phyloP scores from a whole-genome alignment of 2,888 invertebrate genomes.

The Microplitis manilae region DNA sequence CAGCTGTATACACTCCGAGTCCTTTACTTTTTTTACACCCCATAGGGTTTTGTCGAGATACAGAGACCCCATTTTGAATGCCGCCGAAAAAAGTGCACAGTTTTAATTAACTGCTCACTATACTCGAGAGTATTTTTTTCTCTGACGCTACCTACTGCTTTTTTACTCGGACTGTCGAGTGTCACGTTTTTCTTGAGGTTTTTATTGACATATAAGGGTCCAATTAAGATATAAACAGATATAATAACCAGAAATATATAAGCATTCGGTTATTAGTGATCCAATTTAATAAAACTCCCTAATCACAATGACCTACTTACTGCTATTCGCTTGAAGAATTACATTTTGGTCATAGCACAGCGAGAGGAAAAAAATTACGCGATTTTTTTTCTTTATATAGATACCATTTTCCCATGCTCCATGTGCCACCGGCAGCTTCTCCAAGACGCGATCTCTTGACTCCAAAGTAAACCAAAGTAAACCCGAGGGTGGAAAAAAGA shows the following conservation, averaged over 20 bases:
- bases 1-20: not conserved
- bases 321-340: conserved; percentile 7
- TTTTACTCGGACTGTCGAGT: not conserved
- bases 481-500: conserved; percentile 8
- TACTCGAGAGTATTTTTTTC: not conserved
- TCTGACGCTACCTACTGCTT: not conserved
- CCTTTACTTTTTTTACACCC: conserved; percentile 1
- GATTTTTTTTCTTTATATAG: conserved; percentile 13
- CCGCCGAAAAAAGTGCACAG: not conserved
- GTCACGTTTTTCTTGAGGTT: not conserved
- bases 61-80: not conserved
- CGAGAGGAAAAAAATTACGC: not conserved
- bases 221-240: not conserved
- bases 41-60: not conserved
- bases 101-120: conserved; percentile 1
- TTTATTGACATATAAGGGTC: not conserved
- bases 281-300: not conserved
- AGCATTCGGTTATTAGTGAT: not conserved
- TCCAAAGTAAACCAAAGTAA: conserved; percentile 9
- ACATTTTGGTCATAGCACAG: not conserved
- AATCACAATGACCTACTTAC: conserved; percentile 9
- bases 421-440: conserved; percentile 32
- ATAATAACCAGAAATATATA: not conserved
- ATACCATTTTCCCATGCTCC: conserved; percentile 16
- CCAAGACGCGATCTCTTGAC: not conserved